Evolutionary conservation across 2,113 vertebrate species (phyloP).

Genomic region (Acinonyx jubatus): DNA sequence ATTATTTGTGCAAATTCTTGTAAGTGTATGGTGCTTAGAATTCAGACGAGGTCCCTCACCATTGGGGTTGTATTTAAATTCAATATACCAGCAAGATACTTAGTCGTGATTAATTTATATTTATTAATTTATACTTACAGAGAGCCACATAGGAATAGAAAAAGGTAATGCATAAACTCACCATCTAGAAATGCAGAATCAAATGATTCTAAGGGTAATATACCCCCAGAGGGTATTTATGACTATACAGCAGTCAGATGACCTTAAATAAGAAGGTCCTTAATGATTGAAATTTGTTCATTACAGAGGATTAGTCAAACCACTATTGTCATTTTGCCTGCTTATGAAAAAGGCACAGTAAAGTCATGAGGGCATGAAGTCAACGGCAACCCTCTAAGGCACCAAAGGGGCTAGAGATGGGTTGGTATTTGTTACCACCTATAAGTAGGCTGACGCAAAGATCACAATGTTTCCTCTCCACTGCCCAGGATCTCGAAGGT

Average conservation of each 20-base stretch:
- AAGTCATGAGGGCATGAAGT: constrained; percentile 63
- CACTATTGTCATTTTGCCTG: neutral
- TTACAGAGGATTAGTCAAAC: neutral
- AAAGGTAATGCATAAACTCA: constrained; percentile 53
- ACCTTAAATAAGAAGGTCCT: constrained; percentile 48
- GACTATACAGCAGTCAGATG: neutral
- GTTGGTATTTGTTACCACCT: constrained; percentile 81
- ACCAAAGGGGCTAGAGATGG: constrained; percentile 84
- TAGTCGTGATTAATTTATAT: constrained; percentile 50
- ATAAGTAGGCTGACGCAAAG: constrained; percentile 15
- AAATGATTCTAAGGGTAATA: constrained; percentile 44
- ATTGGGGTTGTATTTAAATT: constrained; percentile 57
- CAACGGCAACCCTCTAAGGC: constrained; percentile 86
- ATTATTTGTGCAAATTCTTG: constrained; percentile 42
- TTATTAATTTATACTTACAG: constrained; percentile 51
- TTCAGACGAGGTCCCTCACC: neutral
- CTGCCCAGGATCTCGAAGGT: neutral
- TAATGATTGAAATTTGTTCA: constrained; percentile 1
- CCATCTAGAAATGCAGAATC: constrained; percentile 54
- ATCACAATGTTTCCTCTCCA: constrained; percentile 17
- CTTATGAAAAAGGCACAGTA: neutral
- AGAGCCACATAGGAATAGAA: constrained; percentile 31
- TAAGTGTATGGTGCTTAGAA: neutral
- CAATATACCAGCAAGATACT: constrained; percentile 21
- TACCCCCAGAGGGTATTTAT: neutral